phyloP scores from a whole-genome alignment of 37 sponge, comb jelly and placozoan species.

The Chondrosia reniformis region DNA sequence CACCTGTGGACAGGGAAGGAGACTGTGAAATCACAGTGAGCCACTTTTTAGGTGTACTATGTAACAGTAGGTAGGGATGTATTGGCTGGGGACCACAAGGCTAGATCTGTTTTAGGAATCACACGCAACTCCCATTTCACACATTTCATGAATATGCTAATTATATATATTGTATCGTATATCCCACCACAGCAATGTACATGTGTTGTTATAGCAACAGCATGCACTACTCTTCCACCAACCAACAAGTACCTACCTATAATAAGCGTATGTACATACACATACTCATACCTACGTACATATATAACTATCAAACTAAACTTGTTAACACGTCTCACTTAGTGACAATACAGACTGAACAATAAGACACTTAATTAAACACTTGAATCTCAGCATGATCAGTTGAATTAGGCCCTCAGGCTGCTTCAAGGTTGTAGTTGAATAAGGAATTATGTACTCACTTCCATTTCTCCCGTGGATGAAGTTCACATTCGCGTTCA shows the following conservation, averaged over 20 bases:
- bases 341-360: not conserved
- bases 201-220: too few species aligned
- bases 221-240: too few species aligned
- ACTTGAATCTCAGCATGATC: not conserved
- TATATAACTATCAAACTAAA: not conserved
- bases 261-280: too few species aligned
- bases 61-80: too few species aligned
- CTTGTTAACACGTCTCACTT: not conserved
- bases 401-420: not conserved
- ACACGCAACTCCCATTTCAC: too few species aligned
- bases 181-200: too few species aligned
- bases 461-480: slow-evolving; percentile 98
- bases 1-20: slow-evolving; percentile 57
- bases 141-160: too few species aligned
- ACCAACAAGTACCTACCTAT: too few species aligned
- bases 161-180: too few species aligned
- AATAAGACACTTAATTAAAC: not conserved
- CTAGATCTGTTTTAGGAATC: too few species aligned
- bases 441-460: slow-evolving; percentile 19
- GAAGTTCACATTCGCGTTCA: slow-evolving; percentile 84
- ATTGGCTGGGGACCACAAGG: too few species aligned
- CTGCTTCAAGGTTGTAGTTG: not conserved
- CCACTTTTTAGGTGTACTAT: not conserved
- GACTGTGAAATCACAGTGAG: not conserved
- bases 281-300: not conserved